A percentile compares a stretch with the other conserved stretches of the same genome.
Evolutionary conservation across 1,140 invertebrate species (phyloP).

Genomic region (Monochamus saltuarius): DNA sequence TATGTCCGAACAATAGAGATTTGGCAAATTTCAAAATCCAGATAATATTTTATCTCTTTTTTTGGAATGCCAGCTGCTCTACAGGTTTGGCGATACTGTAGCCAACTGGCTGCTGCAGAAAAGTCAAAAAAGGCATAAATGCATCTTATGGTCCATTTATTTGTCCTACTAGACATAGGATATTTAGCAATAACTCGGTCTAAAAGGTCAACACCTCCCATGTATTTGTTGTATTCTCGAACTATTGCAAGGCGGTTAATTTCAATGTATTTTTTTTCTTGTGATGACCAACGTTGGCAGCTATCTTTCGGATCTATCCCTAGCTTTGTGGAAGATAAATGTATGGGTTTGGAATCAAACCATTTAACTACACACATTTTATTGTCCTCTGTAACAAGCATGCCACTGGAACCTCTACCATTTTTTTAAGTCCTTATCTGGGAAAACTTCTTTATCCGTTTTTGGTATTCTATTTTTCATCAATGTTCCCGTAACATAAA

Average conservation of each 20-base stretch:
- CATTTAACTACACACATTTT: constrained; percentile 16
- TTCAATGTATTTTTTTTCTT: constrained; percentile 8
- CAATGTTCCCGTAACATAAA: no score
- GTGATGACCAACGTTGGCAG: no score
- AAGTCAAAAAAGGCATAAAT: background rate
- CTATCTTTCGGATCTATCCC: constrained; percentile 11
- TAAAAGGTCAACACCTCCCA: background rate
- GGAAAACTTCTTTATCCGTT: no score
- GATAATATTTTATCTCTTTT: background rate
- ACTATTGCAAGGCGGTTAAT: constrained; percentile 14
- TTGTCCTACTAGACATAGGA: background rate
- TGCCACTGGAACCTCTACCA: constrained; percentile 17
- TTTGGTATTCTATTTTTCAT: no score
- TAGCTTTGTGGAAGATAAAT: constrained; percentile 7
- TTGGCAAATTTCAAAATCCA: background rate
- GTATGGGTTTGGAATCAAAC: constrained; percentile 7
- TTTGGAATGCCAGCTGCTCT: background rate
- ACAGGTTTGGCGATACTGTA: background rate
- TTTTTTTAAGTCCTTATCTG: constrained; percentile 23
- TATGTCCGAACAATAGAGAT: background rate
- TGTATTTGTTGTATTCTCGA: constrained; percentile 8
- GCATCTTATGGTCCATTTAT: background rate
- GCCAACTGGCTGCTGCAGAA: background rate
- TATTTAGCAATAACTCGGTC: background rate
- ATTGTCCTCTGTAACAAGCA: constrained; percentile 14